A percentile compares a stretch with the other conserved stretches of the same genome.
Conservation (phyloP, 2,113 vertebrate genomes). For the Mirza zaza region DNA sequence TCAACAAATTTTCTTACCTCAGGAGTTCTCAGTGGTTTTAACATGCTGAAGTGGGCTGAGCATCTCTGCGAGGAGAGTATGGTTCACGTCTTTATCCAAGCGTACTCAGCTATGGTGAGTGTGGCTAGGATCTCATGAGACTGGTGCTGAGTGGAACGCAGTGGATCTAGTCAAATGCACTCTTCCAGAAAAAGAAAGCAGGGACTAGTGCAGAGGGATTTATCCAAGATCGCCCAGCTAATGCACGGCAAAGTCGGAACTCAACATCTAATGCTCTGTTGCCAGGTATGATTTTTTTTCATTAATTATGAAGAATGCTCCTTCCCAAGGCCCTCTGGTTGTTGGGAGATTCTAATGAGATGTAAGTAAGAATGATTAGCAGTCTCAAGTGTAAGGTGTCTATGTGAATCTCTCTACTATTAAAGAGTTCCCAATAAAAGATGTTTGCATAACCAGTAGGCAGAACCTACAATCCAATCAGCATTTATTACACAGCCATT, state of each 20-base stretch:
- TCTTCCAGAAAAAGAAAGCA: not conserved
- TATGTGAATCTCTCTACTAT: not conserved
- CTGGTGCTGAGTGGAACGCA: not conserved
- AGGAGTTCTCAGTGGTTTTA: not conserved
- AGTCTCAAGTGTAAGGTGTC: not conserved
- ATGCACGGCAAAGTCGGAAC: not conserved
- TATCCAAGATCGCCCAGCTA: not conserved
- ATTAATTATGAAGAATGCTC: not conserved
- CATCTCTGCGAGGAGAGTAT: not conserved
- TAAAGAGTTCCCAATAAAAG: accelerated
- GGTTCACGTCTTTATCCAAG: not conserved
- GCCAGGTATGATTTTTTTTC: not conserved
- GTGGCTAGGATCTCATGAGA: not conserved
- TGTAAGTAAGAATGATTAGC: not conserved
- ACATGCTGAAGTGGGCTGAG: too few species aligned
- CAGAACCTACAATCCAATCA: not conserved
- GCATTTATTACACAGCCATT: not conserved
- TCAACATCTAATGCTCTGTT: not conserved
- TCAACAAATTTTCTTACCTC: not conserved
- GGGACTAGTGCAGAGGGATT: not conserved
- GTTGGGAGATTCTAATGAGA: not conserved
- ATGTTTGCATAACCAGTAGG: not conserved
- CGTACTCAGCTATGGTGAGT: not conserved
- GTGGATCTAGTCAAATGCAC: not conserved
- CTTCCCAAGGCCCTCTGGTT: not conserved